A percentile compares a stretch with the other conserved stretches of the same genome.
These are phyloP conservation scores for Pheucticus melanocephalus DNA, from an alignment of 2,113 vertebrate species.

Conservation along the genomic window DNA sequence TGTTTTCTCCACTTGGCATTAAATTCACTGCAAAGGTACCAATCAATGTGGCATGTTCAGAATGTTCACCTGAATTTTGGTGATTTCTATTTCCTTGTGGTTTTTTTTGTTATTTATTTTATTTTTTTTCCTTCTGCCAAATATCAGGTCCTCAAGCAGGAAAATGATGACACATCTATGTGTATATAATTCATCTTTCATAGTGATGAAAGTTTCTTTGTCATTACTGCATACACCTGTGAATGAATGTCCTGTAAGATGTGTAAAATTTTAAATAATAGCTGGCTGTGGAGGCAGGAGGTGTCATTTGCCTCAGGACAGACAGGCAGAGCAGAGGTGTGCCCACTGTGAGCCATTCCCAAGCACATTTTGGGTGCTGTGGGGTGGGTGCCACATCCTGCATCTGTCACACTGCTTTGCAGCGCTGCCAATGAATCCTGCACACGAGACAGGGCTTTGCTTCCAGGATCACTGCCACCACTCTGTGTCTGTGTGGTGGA, in stretches of 20 bases:
- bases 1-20: background rate
- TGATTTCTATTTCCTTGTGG: accelerated
- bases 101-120: background rate
- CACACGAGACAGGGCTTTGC: background rate
- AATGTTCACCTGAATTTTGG: background rate
- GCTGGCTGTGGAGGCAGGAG: background rate
- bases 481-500: background rate
- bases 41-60: background rate
- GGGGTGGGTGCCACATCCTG: background rate
- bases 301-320: background rate
- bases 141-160: background rate
- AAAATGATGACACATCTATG: background rate
- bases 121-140: background rate
- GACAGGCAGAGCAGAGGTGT: background rate
- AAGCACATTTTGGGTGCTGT: background rate
- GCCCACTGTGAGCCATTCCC: background rate
- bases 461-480: background rate
- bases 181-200: background rate
- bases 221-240: background rate
- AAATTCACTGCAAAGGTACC: background rate
- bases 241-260: background rate
- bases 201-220: background rate
- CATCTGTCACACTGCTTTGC: background rate
- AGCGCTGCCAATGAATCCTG: background rate
- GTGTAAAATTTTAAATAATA: background rate